Evolutionary conservation across 2,888 invertebrate species (phyloP).

Genomic region (Melanchra persicariae): DNA sequence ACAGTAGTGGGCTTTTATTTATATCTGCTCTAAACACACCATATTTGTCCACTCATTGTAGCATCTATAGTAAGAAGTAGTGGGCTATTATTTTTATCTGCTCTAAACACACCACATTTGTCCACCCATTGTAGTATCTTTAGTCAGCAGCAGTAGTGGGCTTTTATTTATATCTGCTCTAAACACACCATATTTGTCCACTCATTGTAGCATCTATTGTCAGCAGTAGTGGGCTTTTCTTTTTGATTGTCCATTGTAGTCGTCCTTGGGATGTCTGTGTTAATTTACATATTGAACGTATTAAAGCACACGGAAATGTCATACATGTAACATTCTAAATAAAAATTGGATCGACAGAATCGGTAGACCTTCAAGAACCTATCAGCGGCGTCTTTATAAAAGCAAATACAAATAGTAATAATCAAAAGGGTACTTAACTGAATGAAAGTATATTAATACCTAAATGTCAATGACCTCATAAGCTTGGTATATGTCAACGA

Average conservation of each 20-base stretch:
- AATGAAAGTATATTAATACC: constrained; percentile 55
- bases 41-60: too few relatives aligned
- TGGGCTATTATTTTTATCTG: too few relatives aligned
- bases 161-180: background rate
- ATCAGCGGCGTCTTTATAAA: background rate
- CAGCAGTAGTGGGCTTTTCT: background rate
- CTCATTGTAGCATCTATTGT: background rate
- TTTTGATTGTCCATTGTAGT: background rate
- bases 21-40: too few relatives aligned
- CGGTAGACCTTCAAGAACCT: background rate
- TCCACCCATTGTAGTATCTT: too few relatives aligned
- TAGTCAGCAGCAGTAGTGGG: too few relatives aligned
- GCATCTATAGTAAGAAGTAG: too few relatives aligned
- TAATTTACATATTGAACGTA: background rate
- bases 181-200: background rate
- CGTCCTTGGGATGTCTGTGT: background rate
- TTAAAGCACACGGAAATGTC: background rate
- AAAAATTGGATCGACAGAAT: background rate
- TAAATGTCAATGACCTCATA: constrained; percentile 68
- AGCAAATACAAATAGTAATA: constrained; percentile 23
- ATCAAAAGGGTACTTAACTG: constrained; percentile 10
- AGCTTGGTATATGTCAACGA: constrained; percentile 68
- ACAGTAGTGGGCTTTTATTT: too few relatives aligned
- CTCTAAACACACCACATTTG: too few relatives aligned
- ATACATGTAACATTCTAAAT: background rate